Evolutionary conservation across 2,888 invertebrate species (phyloP).

Genomic region (Anarsia innoxiella): DNA sequence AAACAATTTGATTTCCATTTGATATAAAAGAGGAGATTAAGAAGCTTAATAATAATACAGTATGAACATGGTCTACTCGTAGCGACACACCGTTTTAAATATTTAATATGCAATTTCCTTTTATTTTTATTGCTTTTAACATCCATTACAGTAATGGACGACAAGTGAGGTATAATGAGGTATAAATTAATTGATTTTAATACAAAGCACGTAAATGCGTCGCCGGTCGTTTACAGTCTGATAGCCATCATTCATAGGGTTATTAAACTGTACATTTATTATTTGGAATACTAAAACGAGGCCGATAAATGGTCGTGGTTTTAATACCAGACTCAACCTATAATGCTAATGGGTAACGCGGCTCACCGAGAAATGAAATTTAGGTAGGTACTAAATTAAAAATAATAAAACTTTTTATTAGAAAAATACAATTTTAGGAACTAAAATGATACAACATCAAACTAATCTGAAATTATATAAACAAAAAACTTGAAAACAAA

Average conservation of each 20-base stretch:
- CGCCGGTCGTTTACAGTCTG: slow-evolving; percentile 28
- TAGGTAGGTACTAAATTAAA: too few species aligned
- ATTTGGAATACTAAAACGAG: neutral
- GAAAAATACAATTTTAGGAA: too few species aligned
- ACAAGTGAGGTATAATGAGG: slow-evolving; percentile 51
- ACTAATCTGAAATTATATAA: too few species aligned
- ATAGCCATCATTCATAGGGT: slow-evolving; percentile 11
- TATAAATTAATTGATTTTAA: slow-evolving; percentile 42
- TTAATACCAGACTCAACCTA: too few species aligned
- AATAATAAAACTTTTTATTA: too few species aligned
- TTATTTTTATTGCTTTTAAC: slow-evolving; percentile 51
- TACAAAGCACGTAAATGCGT: slow-evolving; percentile 23
- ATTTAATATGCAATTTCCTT: slow-evolving; percentile 71
- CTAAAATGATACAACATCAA: too few species aligned
- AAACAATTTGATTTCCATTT: slow-evolving; percentile 31
- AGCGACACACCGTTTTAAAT: slow-evolving; percentile 67
- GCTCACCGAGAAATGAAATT: too few species aligned
- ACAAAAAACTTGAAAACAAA: too few species aligned
- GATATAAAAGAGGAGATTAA: slow-evolving; percentile 52
- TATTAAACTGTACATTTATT: slow-evolving; percentile 3
- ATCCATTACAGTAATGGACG: slow-evolving; percentile 50
- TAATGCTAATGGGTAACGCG: too few species aligned
- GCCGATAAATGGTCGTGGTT: too few species aligned
- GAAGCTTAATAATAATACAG: slow-evolving; percentile 69
- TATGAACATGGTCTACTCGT: slow-evolving; percentile 64